These are phyloP conservation scores for Caenorhabditis inopinata DNA, from an alignment of 1,140 invertebrate species.

Conservation along the genomic window DNA sequence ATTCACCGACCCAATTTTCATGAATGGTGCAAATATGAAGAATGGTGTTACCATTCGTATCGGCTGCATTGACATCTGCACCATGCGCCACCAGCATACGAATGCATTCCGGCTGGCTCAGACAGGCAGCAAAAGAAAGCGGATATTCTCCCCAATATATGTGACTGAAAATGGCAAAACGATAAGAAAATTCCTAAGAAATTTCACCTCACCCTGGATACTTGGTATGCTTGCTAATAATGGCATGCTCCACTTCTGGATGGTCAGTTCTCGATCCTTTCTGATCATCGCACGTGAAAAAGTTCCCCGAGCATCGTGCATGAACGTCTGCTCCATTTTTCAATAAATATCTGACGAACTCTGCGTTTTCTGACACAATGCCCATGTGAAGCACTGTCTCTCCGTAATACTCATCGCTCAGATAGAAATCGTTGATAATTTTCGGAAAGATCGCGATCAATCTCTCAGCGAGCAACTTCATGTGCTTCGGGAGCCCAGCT, in stretches of 20 bases:
- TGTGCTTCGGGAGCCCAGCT: constrained; percentile 78
- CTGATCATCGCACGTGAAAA: constrained; percentile 95
- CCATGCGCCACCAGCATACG: constrained; percentile 86
- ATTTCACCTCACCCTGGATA: constrained; percentile 77
- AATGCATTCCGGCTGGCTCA: constrained; percentile 94
- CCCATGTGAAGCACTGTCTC: constrained; percentile 79
- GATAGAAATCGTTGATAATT: constrained; percentile 91
- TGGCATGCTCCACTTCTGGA: constrained; percentile 85
- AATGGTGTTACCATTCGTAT: constrained; percentile 94
- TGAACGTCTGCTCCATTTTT: constrained; percentile 84
- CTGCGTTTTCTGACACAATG: constrained; percentile 94
- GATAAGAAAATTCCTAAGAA: background rate
- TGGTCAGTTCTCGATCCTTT: constrained; percentile 83
- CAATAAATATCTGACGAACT: constrained; percentile 91
- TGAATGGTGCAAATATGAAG: constrained; percentile 94
- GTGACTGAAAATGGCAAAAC: constrained; percentile 72
- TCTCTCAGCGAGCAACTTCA: constrained; percentile 87
- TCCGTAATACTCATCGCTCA: constrained; percentile 93
- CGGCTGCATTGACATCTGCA: constrained; percentile 87
- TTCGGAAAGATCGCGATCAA: constrained; percentile 87
- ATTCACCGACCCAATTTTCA: constrained; percentile 80
- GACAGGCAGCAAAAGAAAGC: constrained; percentile 87
- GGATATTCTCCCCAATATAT: constrained; percentile 99
- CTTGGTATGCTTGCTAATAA: constrained; percentile 80
- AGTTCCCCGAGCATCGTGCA: constrained; percentile 86